phyloP scores from a whole-genome alignment of 2,113 vertebrate species.

The Pangasianodon hypophthalmus region DNA sequence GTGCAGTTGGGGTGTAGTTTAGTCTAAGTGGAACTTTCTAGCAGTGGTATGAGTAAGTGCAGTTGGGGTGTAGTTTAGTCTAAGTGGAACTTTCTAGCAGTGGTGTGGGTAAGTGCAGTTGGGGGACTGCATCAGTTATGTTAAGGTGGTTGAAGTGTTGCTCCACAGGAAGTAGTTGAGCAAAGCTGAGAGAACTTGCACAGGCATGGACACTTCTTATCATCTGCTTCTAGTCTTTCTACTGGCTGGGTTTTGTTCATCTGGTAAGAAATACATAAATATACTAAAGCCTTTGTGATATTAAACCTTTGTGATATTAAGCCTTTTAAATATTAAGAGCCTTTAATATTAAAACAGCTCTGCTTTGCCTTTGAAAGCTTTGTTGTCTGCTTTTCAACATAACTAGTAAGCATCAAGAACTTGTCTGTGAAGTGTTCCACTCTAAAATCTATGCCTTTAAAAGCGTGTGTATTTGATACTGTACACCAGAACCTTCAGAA shows the following conservation, averaged over 20 bases:
- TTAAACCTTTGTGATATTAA: too few relatives aligned
- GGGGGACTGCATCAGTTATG: conserved; percentile 21
- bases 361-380: neutral
- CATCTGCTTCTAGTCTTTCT: conserved; percentile 42
- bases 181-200: conserved; percentile 32
- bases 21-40: neutral
- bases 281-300: neutral
- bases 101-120: conserved; percentile 3
- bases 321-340: neutral
- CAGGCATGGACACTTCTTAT: conserved; percentile 49
- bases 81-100: neutral
- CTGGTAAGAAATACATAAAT: conserved; percentile 53
- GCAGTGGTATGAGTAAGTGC: neutral
- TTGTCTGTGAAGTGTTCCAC: neutral
- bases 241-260: conserved; percentile 31
- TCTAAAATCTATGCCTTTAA: neutral
- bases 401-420: neutral
- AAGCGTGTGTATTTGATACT: neutral
- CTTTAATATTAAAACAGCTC: neutral
- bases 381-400: neutral
- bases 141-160: conserved; percentile 57
- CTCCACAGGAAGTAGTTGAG: conserved; percentile 55
- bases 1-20: too few relatives aligned
- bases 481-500: too few relatives aligned
- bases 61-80: neutral